phyloP scores from a whole-genome alignment of 2,888 invertebrate genomes.

The Choreutis nemorana region DNA sequence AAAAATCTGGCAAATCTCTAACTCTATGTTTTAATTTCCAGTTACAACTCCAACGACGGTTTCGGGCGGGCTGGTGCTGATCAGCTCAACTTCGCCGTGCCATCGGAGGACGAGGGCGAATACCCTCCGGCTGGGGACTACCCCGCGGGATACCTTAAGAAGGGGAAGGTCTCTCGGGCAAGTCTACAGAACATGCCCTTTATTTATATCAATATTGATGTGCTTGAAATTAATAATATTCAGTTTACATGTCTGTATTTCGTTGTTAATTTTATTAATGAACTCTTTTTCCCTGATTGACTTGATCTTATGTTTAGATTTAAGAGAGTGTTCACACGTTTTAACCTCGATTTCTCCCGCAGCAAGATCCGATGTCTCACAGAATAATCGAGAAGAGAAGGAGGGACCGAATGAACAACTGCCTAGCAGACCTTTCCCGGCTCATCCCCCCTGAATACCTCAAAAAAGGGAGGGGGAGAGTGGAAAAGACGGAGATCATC shows the following conservation, averaged over 20 bases:
- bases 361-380: conserved; percentile 98
- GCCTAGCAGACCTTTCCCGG: conserved; percentile 90
- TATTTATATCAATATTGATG: conserved; percentile 19
- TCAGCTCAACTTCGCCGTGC: conserved; percentile 71
- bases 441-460: conserved; percentile 93
- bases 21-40: conserved; percentile 28
- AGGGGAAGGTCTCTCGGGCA: conserved; percentile 75
- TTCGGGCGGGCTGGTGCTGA: conserved; percentile 50
- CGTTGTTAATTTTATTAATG: too few relatives aligned
- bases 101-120: conserved; percentile 78
- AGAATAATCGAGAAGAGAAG: conserved; percentile 96
- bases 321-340: too few relatives aligned
- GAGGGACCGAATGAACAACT: conserved; percentile 97
- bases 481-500: conserved; percentile 97
- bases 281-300: too few relatives aligned
- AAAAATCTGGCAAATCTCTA: conserved; percentile 3
- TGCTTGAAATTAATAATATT: too few relatives aligned
- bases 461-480: conserved; percentile 93
- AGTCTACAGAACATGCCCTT: conserved; percentile 53
- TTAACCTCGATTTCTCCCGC: conserved; percentile 15
- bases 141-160: conserved; percentile 68
- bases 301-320: too few relatives aligned
- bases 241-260: too few relatives aligned
- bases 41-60: conserved; percentile 62
- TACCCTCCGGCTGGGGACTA: too few relatives aligned